phyloP scores from a whole-genome alignment of 2,797 vertebrate genomes.

The Platyrinchus mystaceus region DNA sequence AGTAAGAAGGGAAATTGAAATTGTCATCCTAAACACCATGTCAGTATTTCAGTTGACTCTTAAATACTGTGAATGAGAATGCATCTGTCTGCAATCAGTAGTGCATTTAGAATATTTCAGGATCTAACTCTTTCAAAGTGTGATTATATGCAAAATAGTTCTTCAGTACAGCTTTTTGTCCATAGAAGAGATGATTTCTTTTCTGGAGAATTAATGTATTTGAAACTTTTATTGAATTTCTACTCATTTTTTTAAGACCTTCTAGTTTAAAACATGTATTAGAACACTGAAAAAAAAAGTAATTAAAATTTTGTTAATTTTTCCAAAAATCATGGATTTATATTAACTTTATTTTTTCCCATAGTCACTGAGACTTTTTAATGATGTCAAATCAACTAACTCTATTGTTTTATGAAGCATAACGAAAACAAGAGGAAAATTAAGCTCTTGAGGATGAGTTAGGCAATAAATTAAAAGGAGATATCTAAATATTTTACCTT shows the following conservation, averaged over 20 bases:
- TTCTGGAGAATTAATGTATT: background rate
- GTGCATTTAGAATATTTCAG: conserved; percentile 12
- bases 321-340: background rate
- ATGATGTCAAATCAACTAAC: background rate
- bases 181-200: background rate
- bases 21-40: background rate
- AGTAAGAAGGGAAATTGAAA: background rate
- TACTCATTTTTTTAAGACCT: background rate
- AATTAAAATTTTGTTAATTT: background rate
- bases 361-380: background rate
- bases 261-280: background rate
- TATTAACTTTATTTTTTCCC: background rate
- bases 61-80: background rate
- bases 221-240: background rate
- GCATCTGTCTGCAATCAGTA: background rate
- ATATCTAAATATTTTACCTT: background rate
- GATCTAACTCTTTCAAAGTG: background rate
- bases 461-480: background rate
- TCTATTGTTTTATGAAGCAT: background rate
- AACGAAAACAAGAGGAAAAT: conserved; percentile 14
- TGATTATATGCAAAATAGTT: background rate
- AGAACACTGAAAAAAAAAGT: background rate
- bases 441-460: background rate
- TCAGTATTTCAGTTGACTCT: conserved; percentile 29
- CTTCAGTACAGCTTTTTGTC: background rate